Percentiles rank a stretch among this genome's conserved stretches.
phyloP scores from a whole-genome alignment of 1,140 invertebrate species.

The Drepana arcuata region DNA sequence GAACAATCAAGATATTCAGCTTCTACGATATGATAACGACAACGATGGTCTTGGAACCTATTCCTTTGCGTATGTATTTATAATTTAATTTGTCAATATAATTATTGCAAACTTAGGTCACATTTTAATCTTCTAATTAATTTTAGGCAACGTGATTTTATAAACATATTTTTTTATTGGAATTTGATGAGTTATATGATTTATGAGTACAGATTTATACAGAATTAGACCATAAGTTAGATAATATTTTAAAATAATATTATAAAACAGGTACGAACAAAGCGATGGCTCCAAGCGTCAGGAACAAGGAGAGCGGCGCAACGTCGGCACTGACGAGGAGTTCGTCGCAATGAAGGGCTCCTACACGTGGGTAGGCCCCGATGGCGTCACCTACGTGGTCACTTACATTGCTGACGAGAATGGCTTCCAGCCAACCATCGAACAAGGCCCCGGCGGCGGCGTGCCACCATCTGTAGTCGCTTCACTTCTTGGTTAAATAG shows the following conservation, averaged over 20 bases:
- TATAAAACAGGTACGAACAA: slow-evolving; percentile 43
- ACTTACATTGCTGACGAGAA: slow-evolving; percentile 83
- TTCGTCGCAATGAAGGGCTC: slow-evolving; percentile 54
- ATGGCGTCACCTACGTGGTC: slow-evolving; percentile 72
- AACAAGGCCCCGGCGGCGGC: slow-evolving; percentile 75
- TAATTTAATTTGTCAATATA: not conserved
- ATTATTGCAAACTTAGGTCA: not conserved
- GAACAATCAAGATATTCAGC: slow-evolving; percentile 34
- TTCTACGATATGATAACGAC: slow-evolving; percentile 43
- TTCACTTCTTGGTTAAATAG: slow-evolving; percentile 41
- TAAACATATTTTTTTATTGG: not conserved
- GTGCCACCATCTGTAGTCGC: slow-evolving; percentile 37
- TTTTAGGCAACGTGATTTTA: not conserved
- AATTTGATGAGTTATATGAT: not conserved
- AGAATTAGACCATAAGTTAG: not conserved
- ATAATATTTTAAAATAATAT: not conserved
- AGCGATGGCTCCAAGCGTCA: slow-evolving; percentile 73
- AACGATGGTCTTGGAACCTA: slow-evolving; percentile 42
- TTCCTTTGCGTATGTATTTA: slow-evolving; percentile 36
- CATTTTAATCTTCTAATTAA: not conserved
- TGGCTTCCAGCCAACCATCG: slow-evolving; percentile 75
- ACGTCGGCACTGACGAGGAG: slow-evolving; percentile 25
- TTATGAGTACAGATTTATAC: not conserved
- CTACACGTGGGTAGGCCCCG: slow-evolving; percentile 71
- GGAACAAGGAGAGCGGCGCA: not conserved